phyloP scores from a whole-genome alignment of 2,888 invertebrate genomes.

The Pristionchus arcanus region DNA sequence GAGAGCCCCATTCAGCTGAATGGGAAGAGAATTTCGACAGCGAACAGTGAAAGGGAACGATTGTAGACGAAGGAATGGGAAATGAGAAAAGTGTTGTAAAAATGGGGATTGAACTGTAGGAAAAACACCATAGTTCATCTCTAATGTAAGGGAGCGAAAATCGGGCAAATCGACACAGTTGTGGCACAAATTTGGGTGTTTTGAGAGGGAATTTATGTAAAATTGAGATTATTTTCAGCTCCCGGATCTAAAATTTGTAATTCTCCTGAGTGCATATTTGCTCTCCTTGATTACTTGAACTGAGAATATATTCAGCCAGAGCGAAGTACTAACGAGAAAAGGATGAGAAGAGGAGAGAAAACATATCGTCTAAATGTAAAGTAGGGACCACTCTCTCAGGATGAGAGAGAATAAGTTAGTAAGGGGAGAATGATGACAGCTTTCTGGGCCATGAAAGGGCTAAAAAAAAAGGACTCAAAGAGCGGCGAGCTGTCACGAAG shows the following conservation, averaged over 20 bases:
- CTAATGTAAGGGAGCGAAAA: not conserved
- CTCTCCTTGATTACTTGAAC: not conserved
- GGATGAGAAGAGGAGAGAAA: not conserved
- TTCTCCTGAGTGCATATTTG: not conserved
- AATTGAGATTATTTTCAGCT: not conserved
- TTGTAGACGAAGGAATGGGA: not conserved
- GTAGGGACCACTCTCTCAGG: not conserved
- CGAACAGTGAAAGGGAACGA: too few relatives aligned
- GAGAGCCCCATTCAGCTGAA: not conserved
- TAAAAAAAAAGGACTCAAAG: not conserved
- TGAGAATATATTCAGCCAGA: not conserved
- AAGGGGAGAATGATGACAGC: not conserved
- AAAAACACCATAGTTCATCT: not conserved
- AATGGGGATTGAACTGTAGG: too few relatives aligned
- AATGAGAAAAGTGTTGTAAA: not conserved
- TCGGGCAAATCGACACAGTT: not conserved
- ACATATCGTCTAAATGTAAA: slow-evolving; percentile 30
- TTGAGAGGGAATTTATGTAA: not conserved
- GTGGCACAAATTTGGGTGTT: not conserved
- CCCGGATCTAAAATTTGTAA: not conserved
- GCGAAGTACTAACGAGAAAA: not conserved
- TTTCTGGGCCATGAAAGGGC: not conserved
- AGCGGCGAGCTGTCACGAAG: not conserved
- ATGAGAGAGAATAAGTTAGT: not conserved
- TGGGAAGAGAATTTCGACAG: not conserved